phyloP scores from a whole-genome alignment of 2,113 vertebrate species.

The Syngnathus floridae region DNA sequence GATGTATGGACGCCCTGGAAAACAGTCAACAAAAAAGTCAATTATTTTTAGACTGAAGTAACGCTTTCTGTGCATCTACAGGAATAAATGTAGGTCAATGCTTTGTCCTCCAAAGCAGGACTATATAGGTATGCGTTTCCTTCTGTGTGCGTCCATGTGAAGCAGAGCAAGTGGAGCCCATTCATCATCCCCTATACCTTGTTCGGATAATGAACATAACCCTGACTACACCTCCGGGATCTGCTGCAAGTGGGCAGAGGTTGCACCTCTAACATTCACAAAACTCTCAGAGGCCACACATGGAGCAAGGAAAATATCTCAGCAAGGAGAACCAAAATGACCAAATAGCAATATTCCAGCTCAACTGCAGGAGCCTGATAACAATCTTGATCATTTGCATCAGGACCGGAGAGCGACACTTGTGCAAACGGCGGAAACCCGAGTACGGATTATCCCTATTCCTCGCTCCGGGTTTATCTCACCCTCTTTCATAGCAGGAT shows the following conservation, averaged over 20 bases:
- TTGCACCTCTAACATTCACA: constrained; percentile 4
- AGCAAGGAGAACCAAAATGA: not conserved
- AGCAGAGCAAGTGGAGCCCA: constrained; percentile 25
- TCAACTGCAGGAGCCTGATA: not conserved
- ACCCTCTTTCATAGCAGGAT: not conserved
- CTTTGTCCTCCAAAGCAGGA: not conserved
- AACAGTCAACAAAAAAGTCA: not conserved
- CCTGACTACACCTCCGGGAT: constrained; percentile 20
- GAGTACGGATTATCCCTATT: not conserved
- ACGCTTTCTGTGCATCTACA: not conserved
- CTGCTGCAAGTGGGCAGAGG: constrained; percentile 16
- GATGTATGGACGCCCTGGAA: not conserved
- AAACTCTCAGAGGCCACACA: not conserved
- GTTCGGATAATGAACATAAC: constrained; percentile 41
- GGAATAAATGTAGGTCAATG: constrained; percentile 3
- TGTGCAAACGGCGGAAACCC: not conserved
- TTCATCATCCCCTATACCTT: constrained; percentile 42
- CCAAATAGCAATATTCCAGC: not conserved
- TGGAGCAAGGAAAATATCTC: not conserved
- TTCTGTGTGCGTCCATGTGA: constrained; percentile 4
- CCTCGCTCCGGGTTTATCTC: not conserved
- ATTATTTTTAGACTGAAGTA: not conserved
- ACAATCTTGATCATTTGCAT: not conserved
- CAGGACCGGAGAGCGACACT: not conserved
- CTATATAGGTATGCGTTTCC: not conserved